Conservation (phyloP, 2,113 vertebrate genomes). For the Amblyopsis rosae region DNA sequence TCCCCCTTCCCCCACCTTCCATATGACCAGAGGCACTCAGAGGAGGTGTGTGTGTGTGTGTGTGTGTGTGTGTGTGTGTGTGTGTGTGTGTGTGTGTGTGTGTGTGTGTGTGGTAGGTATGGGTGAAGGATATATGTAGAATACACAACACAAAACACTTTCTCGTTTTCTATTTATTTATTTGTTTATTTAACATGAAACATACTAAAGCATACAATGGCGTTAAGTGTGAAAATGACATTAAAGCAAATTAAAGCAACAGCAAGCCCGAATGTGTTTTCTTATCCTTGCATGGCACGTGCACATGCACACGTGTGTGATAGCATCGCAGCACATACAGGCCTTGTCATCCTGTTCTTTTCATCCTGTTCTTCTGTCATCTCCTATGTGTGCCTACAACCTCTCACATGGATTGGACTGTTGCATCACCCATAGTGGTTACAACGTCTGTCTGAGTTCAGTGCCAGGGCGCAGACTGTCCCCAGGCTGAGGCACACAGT, state of each 20-base stretch:
- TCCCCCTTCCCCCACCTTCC: neutral
- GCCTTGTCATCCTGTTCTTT: slow-evolving; percentile 26
- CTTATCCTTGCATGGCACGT: neutral
- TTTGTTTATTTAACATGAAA: neutral
- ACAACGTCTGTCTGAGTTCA: slow-evolving; percentile 55
- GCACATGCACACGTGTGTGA: slow-evolving; percentile 20
- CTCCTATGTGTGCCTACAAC: slow-evolving; percentile 40
- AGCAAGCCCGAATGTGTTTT: neutral
- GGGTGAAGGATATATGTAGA: neutral
- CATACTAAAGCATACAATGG: neutral
- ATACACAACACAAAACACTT: slow-evolving; percentile 7
- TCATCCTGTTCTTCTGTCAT: slow-evolving; percentile 23
- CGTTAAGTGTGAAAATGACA: too few relatives aligned
- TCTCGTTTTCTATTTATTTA: slow-evolving; percentile 10
- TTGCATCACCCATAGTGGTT: slow-evolving; percentile 51
- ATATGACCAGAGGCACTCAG: neutral
- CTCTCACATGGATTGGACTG: slow-evolving; percentile 50
- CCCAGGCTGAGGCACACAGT: slow-evolving; percentile 19
- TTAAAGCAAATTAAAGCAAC: neutral
- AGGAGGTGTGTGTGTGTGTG: slow-evolving; percentile 27
- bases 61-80: slow-evolving; percentile 14
- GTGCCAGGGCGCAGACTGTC: slow-evolving; percentile 46
- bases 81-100: slow-evolving; percentile 17
- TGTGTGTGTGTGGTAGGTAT: neutral
- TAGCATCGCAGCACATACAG: slow-evolving; percentile 1